Evolutionary conservation across 2,888 invertebrate species (phyloP), one percentile per base, ranked within the genome.

Genomic region (Hydrotaea cyrtoneurina): DNA sequence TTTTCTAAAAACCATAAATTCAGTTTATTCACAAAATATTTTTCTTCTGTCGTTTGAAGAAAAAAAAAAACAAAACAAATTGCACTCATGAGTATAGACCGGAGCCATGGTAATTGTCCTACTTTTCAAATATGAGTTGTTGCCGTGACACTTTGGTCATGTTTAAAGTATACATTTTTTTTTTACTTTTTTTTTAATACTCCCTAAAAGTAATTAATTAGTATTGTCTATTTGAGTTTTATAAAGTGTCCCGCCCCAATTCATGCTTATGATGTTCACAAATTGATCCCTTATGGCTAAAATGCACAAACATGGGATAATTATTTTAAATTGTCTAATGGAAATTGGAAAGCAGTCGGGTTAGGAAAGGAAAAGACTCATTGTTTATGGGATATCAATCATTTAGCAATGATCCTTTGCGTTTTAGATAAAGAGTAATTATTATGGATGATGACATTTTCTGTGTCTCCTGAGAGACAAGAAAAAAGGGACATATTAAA

Each of bases 281-380:
- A 62, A 62, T 31, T 62, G 62, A n/a, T 62, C 62, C 62, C 62
- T 31, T 7, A 57, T 57, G 57, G 21, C 21, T 7, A 31, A 4
- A 31, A 31, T 31, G 31, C 31, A 31, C 10, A 43, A 55, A 7
- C n/a, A n/a, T n/a, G n/a, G n/a, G n/a, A n/a, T n/a, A 55, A 55
- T 19, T 19, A 55, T 55, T 55, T 8, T 17, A 55, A 55, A 19
- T 55, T 15, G 7, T 55, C n/a, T 15, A 55, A 55, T 55, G 3
- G 2, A 55, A 55, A 55, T 10, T 31, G 31, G 7, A 4, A 10
- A 4, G 53, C 2, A n/a, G n/a, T n/a, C n/a, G n/a, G n/a, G n/a
- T n/a, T n/a, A n/a, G 53, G 53, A 55, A 55, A 43, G 4, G 10
- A 31, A 31, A 31, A 31, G 31, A 7, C 31, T 4, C 31, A 7